A percentile compares a stretch with the other conserved stretches of the same genome.
Evolutionary conservation across 2,797 vertebrate genomes (phyloP).

Genomic region (Pteropus rufus): DNA sequence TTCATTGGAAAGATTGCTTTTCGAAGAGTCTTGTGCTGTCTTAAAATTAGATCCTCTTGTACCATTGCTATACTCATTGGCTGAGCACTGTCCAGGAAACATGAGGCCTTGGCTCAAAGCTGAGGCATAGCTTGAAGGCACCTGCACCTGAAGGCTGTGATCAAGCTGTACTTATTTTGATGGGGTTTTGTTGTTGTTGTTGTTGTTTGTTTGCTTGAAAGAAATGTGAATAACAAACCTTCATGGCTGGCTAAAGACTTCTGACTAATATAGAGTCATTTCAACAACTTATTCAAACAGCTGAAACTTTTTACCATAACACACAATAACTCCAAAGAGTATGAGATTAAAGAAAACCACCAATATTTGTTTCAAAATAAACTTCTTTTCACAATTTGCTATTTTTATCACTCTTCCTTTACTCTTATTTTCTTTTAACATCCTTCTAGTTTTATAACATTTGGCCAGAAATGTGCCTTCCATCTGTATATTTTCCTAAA

Average conservation of each 20-base stretch:
- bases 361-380: neutral
- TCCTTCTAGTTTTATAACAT: neutral
- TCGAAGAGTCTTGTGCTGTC: neutral
- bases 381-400: neutral
- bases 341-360: neutral
- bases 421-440: neutral
- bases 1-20: neutral
- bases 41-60: neutral
- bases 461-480: neutral
- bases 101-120: neutral
- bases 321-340: neutral
- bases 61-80: neutral
- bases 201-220: neutral
- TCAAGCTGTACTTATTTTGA: neutral
- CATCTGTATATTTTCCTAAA: constrained; percentile 21
- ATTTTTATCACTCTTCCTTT: neutral
- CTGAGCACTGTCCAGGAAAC: neutral
- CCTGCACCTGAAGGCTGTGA: neutral
- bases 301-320: neutral
- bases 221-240: neutral
- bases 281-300: neutral
- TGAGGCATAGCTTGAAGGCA: neutral
- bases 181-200: neutral
- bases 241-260: neutral
- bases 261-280: neutral